These are phyloP conservation scores for Folsomia manolachei DNA, from an alignment of 2,888 invertebrate species.

Conservation along the genomic window DNA sequence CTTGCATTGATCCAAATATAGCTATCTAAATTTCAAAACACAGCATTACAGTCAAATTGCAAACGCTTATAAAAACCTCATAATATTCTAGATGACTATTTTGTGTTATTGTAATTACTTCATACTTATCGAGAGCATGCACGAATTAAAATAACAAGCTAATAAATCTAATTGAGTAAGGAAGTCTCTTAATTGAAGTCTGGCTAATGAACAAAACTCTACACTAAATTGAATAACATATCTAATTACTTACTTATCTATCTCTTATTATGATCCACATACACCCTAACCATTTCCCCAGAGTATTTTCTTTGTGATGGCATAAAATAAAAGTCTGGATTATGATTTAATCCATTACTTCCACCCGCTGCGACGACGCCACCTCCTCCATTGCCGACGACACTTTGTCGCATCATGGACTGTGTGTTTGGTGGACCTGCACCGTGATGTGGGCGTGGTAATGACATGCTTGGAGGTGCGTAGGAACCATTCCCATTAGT, in stretches of 20 bases:
- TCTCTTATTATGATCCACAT: slow-evolving; percentile 72
- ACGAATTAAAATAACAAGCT: no score
- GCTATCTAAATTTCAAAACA: no score
- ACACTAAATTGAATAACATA: no score
- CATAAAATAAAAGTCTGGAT: slow-evolving; percentile 92
- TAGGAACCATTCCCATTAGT: slow-evolving; percentile 28
- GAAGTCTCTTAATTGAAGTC: neutral
- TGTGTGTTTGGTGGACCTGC: slow-evolving; percentile 29
- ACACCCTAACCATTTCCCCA: slow-evolving; percentile 81
- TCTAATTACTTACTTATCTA: slow-evolving; percentile 23
- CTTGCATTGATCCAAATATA: no score
- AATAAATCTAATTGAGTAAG: neutral
- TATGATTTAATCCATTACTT: slow-evolving; percentile 53
- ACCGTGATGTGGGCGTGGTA: slow-evolving; percentile 37
- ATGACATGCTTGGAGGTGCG: slow-evolving; percentile 44
- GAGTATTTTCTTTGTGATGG: slow-evolving; percentile 90
- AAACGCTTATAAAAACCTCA: no score
- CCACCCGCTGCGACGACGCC: slow-evolving; percentile 28
- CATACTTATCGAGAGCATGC: no score
- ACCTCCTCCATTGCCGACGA: slow-evolving; percentile 25
- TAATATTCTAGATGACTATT: no score
- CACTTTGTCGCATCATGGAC: slow-evolving; percentile 36
- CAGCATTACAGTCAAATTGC: no score
- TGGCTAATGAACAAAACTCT: neutral
- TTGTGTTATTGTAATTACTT: no score